Percentiles rank a stretch among this genome's conserved stretches.
These are phyloP conservation scores for Chanos chanos DNA, from an alignment of 2,797 vertebrate genomes.

Conservation along the genomic window DNA sequence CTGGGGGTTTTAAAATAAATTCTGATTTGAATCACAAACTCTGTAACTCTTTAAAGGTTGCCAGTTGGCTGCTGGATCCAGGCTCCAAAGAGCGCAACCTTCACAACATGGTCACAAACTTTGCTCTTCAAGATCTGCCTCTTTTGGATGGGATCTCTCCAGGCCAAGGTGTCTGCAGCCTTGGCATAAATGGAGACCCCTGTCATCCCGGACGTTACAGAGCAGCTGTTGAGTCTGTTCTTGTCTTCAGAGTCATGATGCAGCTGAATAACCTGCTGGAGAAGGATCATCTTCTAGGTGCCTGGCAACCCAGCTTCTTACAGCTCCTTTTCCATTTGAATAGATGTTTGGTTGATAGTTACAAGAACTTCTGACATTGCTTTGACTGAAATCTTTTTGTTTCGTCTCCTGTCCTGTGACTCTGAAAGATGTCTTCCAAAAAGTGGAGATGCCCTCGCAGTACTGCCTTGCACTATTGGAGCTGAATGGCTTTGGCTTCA, in stretches of 20 bases:
- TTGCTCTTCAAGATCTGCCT: constrained; percentile 79
- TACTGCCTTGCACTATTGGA: constrained; percentile 90
- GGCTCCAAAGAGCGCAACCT: constrained; percentile 85
- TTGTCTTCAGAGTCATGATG: constrained; percentile 76
- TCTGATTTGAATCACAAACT: background rate
- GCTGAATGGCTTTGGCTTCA: constrained; percentile 94
- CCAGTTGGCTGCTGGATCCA: constrained; percentile 90
- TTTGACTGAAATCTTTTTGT: constrained; percentile 4
- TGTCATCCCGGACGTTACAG: constrained; percentile 80
- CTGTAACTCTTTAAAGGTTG: constrained; percentile 72
- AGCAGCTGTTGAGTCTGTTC: constrained; percentile 82
- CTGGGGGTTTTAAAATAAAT: too few species aligned
- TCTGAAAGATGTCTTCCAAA: constrained; percentile 77
- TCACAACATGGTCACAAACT: constrained; percentile 87
- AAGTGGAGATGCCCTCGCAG: constrained; percentile 90
- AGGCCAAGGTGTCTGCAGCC: constrained; percentile 73
- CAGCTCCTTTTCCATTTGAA: too few species aligned
- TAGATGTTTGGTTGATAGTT: too few species aligned
- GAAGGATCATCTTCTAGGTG: constrained; percentile 83
- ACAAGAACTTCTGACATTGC: background rate
- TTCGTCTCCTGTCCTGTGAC: background rate
- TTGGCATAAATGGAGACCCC: constrained; percentile 65
- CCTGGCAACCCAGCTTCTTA: background rate
- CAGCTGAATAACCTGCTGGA: constrained; percentile 74
- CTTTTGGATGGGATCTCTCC: constrained; percentile 78